These are phyloP conservation scores for Lasioglossum villosulum DNA, from an alignment of 2,888 invertebrate genomes.

Conservation along the genomic window DNA sequence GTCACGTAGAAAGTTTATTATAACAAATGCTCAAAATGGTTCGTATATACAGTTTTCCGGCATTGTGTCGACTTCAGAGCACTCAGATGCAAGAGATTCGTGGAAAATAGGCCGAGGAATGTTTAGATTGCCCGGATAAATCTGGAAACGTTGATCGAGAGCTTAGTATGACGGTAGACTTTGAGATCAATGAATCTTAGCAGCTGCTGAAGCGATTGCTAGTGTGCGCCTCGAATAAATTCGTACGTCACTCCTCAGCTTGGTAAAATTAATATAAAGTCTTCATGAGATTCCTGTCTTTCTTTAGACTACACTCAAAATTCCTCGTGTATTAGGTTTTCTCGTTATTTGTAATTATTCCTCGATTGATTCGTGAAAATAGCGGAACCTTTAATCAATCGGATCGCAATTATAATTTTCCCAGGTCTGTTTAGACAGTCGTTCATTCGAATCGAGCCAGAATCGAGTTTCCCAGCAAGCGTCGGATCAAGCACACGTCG, in stretches of 20 bases:
- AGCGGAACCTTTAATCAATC: not conserved
- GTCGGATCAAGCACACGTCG: not conserved
- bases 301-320: no score
- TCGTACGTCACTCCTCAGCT: not conserved
- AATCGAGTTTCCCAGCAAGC: not conserved
- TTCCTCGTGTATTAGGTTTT: no score
- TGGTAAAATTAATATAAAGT: not conserved
- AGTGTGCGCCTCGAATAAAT: not conserved
- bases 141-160: not conserved
- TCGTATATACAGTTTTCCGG: conserved; percentile 26
- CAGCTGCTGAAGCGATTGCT: not conserved
- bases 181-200: not conserved
- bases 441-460: not conserved
- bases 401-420: not conserved
- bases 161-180: not conserved
- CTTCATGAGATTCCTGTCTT: no score
- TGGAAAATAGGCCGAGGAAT: not conserved
- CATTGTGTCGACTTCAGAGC: conserved; percentile 3
- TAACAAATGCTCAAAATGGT: not conserved
- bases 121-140: not conserved
- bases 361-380: no score
- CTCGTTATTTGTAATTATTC: no score
- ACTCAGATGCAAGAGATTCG: not conserved
- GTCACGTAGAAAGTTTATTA: not conserved
- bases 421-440: not conserved